Evolutionary conservation across 2,888 invertebrate genomes (phyloP).

Genomic region (Rapana venosa): DNA sequence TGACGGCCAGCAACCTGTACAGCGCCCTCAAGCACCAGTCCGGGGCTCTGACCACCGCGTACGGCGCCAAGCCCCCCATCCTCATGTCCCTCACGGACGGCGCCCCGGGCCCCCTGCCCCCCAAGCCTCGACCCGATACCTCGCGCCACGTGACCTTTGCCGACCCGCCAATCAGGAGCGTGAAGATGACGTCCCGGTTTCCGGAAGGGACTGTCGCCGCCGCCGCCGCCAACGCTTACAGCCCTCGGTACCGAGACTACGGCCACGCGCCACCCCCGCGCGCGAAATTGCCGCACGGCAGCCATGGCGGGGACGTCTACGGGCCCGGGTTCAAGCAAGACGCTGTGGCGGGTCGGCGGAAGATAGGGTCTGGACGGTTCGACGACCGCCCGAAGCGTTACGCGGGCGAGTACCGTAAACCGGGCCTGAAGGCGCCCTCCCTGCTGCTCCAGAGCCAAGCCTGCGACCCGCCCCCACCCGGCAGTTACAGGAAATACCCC

Average conservation of each 20-base stretch:
- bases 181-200: not conserved
- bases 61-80: not conserved
- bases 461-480: not conserved
- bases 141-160: slow-evolving; percentile 28
- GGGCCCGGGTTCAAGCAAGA: not conserved
- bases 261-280: not conserved
- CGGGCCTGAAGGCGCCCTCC: not conserved
- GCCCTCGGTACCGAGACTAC: not conserved
- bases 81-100: slow-evolving; percentile 9
- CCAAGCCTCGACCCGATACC: not conserved
- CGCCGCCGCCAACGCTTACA: not conserved
- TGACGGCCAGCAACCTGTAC: not conserved
- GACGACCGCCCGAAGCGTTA: not conserved
- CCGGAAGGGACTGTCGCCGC: not conserved
- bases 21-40: not conserved
- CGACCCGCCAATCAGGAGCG: slow-evolving; percentile 11
- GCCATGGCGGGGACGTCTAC: too few species aligned
- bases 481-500: not conserved
- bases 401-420: not conserved
- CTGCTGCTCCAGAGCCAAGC: not conserved
- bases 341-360: not conserved
- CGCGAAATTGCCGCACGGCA: not conserved
- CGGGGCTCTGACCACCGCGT: not conserved
- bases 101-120: not conserved
- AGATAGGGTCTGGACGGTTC: slow-evolving; percentile 1